These are phyloP conservation scores for Apodemia hepburni DNA, from an alignment of 2,888 invertebrate genomes.

Conservation along the genomic window DNA sequence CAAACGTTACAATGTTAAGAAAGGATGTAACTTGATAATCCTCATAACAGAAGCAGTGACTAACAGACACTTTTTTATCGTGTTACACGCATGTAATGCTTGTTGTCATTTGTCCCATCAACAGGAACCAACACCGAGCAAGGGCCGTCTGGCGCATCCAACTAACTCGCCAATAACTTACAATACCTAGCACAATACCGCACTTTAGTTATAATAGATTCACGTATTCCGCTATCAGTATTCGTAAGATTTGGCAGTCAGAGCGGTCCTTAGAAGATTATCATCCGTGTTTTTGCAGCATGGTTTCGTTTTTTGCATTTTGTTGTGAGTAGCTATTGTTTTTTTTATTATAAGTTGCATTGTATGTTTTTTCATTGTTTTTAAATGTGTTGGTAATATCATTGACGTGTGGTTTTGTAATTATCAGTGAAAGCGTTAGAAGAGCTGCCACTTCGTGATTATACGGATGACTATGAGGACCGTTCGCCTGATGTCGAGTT, in stretches of 20 bases:
- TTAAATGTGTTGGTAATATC: slow-evolving; percentile 23
- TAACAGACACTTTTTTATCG: slow-evolving; percentile 50
- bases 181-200: slow-evolving; percentile 33
- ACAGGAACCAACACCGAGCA: slow-evolving; percentile 72
- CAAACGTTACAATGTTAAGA: too few species aligned
- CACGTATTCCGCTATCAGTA: slow-evolving; percentile 21
- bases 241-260: slow-evolving; percentile 32
- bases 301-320: slow-evolving; percentile 75
- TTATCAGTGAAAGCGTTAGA: slow-evolving; percentile 88
- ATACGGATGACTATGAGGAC: slow-evolving; percentile 84
- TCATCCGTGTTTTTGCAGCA: slow-evolving; percentile 61
- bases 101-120: slow-evolving; percentile 69
- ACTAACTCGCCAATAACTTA: slow-evolving; percentile 39
- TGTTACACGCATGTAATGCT: slow-evolving; percentile 67
- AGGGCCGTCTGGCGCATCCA: slow-evolving; percentile 64
- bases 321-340: slow-evolving; percentile 71
- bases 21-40: slow-evolving; percentile 24
- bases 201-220: slow-evolving; percentile 28
- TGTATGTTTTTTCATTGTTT: slow-evolving; percentile 27
- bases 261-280: slow-evolving; percentile 59
- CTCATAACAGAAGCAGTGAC: slow-evolving; percentile 30
- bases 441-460: slow-evolving; percentile 81
- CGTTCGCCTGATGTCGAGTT: slow-evolving; percentile 88
- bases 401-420: slow-evolving; percentile 24
- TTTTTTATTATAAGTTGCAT: slow-evolving; percentile 34